Conservation (phyloP, 2,113 vertebrate species). For the Eidolon helvum region DNA sequence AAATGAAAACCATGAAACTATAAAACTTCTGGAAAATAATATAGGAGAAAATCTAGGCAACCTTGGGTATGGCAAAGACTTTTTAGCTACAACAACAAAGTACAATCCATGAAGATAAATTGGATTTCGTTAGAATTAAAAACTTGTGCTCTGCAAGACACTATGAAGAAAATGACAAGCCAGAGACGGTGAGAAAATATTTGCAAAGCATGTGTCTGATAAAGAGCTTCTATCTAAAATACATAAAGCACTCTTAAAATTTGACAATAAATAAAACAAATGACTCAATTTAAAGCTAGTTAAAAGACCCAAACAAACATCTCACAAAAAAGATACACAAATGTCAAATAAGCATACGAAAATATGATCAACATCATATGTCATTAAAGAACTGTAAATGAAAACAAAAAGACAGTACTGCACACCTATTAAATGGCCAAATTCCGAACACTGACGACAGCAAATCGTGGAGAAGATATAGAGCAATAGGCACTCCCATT, state of each 20-base stretch:
- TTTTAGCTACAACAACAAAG: neutral
- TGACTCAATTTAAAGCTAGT: neutral
- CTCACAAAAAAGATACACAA: neutral
- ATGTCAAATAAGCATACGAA: neutral
- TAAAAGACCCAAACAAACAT: neutral
- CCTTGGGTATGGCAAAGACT: neutral
- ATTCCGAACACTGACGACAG: neutral
- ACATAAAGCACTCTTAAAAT: neutral
- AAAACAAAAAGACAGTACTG: neutral
- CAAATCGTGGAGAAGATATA: neutral
- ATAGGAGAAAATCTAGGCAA: neutral
- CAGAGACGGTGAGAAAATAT: too few species aligned
- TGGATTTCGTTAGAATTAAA: neutral
- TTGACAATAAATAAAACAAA: neutral
- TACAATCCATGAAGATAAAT: neutral
- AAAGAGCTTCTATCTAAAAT: neutral
- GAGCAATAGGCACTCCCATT: neutral
- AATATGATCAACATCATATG: neutral
- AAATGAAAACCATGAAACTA: neutral
- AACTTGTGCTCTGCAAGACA: neutral
- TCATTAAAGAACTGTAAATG: neutral
- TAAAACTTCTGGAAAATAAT: neutral
- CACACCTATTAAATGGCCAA: neutral
- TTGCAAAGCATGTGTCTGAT: neutral
- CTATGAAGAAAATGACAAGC: neutral